Percentiles rank a stretch among this genome's conserved stretches.
These are phyloP conservation scores for Bucco capensis DNA, from an alignment of 2,113 vertebrate species.

Conservation along the genomic window DNA sequence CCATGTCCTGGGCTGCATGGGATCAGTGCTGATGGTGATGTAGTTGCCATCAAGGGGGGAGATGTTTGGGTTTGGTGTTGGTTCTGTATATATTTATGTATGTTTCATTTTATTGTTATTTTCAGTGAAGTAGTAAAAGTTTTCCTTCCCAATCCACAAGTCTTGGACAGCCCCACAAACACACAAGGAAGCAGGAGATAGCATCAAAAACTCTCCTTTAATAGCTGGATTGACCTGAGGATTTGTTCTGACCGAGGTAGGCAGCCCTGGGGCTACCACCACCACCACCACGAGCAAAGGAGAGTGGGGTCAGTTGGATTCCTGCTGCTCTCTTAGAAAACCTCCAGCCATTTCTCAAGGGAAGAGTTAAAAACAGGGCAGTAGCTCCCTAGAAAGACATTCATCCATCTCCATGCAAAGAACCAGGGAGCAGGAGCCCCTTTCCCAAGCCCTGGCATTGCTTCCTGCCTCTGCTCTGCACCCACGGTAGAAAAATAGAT, in stretches of 20 bases:
- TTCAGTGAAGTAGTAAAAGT: no score
- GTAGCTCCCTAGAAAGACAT: not conserved
- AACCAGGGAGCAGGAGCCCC: rapidly evolving
- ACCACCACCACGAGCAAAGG: not conserved
- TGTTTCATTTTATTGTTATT: no score
- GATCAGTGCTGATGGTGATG: no score
- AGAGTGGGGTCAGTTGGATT: rapidly evolving
- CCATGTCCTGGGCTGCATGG: no score
- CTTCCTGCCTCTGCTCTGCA: not conserved
- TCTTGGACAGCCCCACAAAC: not conserved
- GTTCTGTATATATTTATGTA: no score
- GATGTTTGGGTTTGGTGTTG: no score
- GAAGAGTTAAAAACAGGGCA: not conserved
- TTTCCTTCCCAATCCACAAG: no score
- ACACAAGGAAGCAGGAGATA: not conserved
- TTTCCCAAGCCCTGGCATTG: not conserved
- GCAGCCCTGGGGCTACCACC: not conserved
- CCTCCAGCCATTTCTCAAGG: not conserved
- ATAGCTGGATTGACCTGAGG: slow-evolving; percentile 66
- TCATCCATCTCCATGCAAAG: not conserved
- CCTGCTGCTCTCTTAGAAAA: not conserved
- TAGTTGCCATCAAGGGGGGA: no score
- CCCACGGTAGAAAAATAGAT: slow-evolving; percentile 73
- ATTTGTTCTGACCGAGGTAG: slow-evolving; percentile 38
- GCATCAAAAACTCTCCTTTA: slow-evolving; percentile 66